Evolutionary conservation across 1,140 invertebrate species (phyloP), one percentile per base, ranked within the genome.

Genomic region (Trichogramma pretiosum): DNA sequence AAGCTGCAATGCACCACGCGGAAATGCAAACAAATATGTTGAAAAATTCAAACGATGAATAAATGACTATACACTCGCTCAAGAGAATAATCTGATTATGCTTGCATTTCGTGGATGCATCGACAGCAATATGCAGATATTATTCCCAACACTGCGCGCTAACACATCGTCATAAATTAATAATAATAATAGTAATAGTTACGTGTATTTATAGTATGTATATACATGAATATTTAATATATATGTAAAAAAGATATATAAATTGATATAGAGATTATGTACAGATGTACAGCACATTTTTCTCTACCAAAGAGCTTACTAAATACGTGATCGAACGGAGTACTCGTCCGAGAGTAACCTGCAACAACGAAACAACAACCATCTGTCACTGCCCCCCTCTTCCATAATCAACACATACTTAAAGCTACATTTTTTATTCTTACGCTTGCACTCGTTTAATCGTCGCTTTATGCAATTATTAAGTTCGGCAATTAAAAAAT

Each of bases 341-440:
- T 70, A 70, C 64, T 69, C 67, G 65, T 70, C 67, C 67, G 67
- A 67, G 65, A 69, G 67, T 69, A 69, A 69, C 68, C 68, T 70
- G 68, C 64, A 70, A 70, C 68, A 70, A 61, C 65, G 62, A 70
- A 70, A 70, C 51, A 69, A 70, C 50, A 68, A 56, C 62, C 65
- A 65, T 5, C 24, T 28, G 65, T 70, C 65, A 70, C 66, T 67
- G 64, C 45, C 56, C 59, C 64, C 63, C 57, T 56, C 56, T 23
- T 7, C 11, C n/a, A n/a, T n/a, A n/a, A n/a, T n/a, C 30, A 26
- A 46, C 43, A 52, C 51, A 45, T 56, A 58, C 57, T 67, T 67
- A 67, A 50, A 53, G 58, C 55, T 67, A 64, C 13, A 42, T 52
- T 36, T 57, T 33, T 49, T 44, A n/a, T n/a, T n/a, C n/a, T n/a